Conservation (phyloP, 2,113 vertebrate species). For the Talpa occidentalis region DNA sequence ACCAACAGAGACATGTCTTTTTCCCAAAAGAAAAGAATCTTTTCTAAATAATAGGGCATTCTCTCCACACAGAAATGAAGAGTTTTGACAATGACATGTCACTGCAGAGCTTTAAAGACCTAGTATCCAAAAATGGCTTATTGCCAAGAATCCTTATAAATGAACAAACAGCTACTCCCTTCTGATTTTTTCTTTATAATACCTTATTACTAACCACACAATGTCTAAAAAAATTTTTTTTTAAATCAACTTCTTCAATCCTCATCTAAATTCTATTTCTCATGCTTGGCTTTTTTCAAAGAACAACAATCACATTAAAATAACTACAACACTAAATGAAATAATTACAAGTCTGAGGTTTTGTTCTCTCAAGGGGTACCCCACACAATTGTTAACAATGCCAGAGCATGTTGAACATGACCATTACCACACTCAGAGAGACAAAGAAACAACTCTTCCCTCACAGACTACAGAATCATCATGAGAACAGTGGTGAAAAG, state of each 20-base stretch:
- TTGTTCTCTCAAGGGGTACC: background rate
- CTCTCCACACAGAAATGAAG: conserved; percentile 27
- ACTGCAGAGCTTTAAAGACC: conserved; percentile 6
- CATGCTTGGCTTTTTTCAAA: conserved; percentile 25
- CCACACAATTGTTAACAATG: background rate
- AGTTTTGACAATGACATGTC: conserved; percentile 9
- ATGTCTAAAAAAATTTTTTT: conserved; percentile 1
- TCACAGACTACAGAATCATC: background rate
- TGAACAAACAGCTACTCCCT: background rate
- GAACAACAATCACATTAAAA: conserved; percentile 39
- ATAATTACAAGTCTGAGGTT: background rate
- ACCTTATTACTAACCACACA: background rate
- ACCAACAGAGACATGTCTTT: background rate
- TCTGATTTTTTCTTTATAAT: conserved; percentile 26
- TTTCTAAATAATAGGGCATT: conserved; percentile 33
- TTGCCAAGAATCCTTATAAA: conserved; percentile 47
- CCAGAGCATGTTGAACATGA: background rate
- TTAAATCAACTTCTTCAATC: conserved; percentile 44
- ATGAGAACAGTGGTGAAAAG: conserved; percentile 2
- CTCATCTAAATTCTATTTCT: conserved; percentile 39
- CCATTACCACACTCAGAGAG: background rate
- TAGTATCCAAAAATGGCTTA: background rate
- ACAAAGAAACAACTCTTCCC: conserved; percentile 20
- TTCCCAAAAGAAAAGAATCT: conserved; percentile 20
- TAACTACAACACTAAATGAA: conserved; percentile 27